Evolutionary conservation across 1,140 invertebrate genomes (phyloP).

Genomic region (Calosoma granatense): DNA sequence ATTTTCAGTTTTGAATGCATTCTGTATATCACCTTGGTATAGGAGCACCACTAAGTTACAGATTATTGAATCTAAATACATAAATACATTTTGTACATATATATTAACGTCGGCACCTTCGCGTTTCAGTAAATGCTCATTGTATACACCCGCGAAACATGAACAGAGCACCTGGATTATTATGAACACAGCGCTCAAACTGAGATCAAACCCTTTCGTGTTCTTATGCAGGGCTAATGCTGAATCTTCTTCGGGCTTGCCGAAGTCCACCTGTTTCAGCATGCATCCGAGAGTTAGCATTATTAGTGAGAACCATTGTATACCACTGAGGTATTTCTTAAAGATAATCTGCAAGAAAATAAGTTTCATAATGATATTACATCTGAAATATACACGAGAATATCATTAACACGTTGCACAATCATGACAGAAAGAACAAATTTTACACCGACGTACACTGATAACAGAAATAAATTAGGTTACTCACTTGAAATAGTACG

Average conservation of each 20-base stretch:
- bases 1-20: constrained; percentile 47
- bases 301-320: constrained; percentile 84
- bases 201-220: constrained; percentile 41
- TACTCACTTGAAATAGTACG: constrained; percentile 77
- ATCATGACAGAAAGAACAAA: no score
- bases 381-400: not conserved
- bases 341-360: constrained; percentile 63
- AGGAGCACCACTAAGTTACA: constrained; percentile 69
- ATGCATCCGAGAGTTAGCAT: constrained; percentile 85
- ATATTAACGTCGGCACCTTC: constrained; percentile 75
- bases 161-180: constrained; percentile 81
- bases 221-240: constrained; percentile 35
- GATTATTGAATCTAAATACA: constrained; percentile 91
- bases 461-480: constrained; percentile 16
- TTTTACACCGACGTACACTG: no score
- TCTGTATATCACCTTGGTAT: constrained; percentile 49
- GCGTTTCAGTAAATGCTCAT: constrained; percentile 88
- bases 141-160: constrained; percentile 91
- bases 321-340: constrained; percentile 65
- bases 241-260: constrained; percentile 27
- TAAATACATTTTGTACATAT: constrained; percentile 90
- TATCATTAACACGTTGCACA: not conserved
- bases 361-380: constrained; percentile 12
- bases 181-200: constrained; percentile 63
- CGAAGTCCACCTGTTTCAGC: constrained; percentile 73